phyloP scores from a whole-genome alignment of 2,888 invertebrate genomes.

The Cheilosia soror region DNA sequence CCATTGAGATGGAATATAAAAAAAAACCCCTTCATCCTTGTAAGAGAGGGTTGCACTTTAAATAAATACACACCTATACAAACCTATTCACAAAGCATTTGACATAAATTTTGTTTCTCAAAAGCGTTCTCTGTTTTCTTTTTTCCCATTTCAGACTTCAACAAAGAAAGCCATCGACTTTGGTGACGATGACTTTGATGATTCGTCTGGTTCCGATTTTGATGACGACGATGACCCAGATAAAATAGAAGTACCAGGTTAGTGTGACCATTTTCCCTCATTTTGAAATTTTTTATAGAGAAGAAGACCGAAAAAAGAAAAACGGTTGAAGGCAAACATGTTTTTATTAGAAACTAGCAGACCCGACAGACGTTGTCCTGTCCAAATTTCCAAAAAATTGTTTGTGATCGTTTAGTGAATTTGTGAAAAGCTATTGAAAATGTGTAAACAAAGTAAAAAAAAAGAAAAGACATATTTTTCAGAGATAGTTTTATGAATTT shows the following conservation, averaged over 20 bases:
- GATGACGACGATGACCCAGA: conserved; percentile 96
- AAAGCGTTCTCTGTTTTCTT: conserved; percentile 12
- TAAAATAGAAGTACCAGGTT: conserved; percentile 95
- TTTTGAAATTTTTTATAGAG: conserved; percentile 19
- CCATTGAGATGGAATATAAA: neutral
- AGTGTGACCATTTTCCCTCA: conserved; percentile 76
- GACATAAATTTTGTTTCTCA: conserved; percentile 19
- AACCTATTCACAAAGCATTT: conserved; percentile 2
- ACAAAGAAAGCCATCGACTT: conserved; percentile 78
- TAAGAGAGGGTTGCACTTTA: neutral
- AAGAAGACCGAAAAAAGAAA: neutral
- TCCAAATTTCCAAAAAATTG: no score
- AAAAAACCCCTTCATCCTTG: neutral
- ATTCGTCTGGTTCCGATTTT: conserved; percentile 88
- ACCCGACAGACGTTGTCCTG: no score
- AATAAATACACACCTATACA: neutral
- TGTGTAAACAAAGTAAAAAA: no score
- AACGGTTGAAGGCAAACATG: neutral
- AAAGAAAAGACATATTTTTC: no score
- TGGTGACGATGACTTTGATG: conserved; percentile 84
- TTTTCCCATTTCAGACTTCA: conserved; percentile 77
- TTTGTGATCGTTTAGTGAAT: no score
- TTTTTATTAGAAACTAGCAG: conserved; percentile 11
- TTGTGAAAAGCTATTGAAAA: no score
- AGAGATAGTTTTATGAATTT: no score